Conservation (phyloP, 2,888 invertebrate genomes). For the Drosophila recens region DNA sequence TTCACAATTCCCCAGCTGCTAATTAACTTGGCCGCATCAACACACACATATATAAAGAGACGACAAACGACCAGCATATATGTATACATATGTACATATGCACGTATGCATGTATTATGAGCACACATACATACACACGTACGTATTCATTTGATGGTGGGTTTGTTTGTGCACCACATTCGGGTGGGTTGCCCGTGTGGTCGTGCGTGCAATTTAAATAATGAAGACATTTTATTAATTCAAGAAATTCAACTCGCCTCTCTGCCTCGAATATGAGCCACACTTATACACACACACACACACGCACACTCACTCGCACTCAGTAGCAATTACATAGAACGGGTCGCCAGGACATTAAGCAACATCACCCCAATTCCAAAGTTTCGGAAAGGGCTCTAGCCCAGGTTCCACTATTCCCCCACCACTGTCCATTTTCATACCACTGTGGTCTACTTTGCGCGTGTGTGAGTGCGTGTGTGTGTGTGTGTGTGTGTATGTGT, state of each 20-base stretch:
- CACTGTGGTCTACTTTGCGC: constrained; percentile 30
- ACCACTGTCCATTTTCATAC: constrained; percentile 5
- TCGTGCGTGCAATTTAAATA: constrained; percentile 81
- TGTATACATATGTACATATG: constrained; percentile 3
- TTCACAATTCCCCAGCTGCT: constrained; percentile 81
- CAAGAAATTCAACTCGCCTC: constrained; percentile 77
- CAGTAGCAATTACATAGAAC: constrained; percentile 62
- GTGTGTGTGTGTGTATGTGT: constrained; percentile 6
- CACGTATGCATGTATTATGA: neutral
- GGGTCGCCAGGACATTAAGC: constrained; percentile 75
- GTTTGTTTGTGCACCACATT: constrained; percentile 50
- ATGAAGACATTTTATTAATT: constrained; percentile 81
- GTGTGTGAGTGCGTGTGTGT: constrained; percentile 7
- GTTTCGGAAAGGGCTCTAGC: constrained; percentile 40
- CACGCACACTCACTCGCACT: constrained; percentile 19
- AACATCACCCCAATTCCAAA: constrained; percentile 59
- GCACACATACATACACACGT: constrained; percentile 7
- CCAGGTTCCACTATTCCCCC: constrained; percentile 5
- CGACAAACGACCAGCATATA: constrained; percentile 30
- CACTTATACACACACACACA: constrained; percentile 21
- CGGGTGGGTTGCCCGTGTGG: constrained; percentile 62
- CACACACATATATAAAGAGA: neutral
- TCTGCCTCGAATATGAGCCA: constrained; percentile 46
- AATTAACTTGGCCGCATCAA: constrained; percentile 69
- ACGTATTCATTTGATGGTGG: constrained; percentile 34